Evolutionary conservation across 2,113 vertebrate species (phyloP).

Genomic region (Chaenogobius annularis): DNA sequence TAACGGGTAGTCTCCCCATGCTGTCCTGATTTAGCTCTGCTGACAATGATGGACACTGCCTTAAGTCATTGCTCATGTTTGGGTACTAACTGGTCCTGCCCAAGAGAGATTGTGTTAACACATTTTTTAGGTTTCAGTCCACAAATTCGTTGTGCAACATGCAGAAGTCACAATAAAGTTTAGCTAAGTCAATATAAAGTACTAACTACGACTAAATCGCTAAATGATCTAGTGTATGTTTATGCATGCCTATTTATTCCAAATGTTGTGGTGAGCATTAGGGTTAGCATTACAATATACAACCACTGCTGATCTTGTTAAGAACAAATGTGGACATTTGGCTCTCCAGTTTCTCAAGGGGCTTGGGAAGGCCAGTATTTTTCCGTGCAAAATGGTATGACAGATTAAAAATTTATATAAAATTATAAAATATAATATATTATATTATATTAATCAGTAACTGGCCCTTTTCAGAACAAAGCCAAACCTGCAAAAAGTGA

Average conservation of each 20-base stretch:
- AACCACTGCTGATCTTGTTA: too few relatives aligned
- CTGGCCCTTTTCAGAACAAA: constrained; percentile 12
- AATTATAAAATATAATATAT: too few relatives aligned
- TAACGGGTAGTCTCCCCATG: not conserved
- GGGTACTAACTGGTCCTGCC: not conserved
- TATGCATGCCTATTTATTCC: not conserved
- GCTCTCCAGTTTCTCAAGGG: not conserved
- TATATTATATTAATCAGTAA: too few relatives aligned
- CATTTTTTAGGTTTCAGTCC: not conserved
- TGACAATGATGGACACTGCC: not conserved
- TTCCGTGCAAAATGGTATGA: too few relatives aligned
- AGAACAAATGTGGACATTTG: not conserved
- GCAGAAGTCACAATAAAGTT: not conserved
- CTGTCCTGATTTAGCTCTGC: not conserved
- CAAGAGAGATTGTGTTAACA: not conserved
- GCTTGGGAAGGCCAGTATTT: not conserved
- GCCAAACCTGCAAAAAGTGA: constrained; percentile 10
- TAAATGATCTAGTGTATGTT: not conserved
- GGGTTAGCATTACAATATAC: too few relatives aligned
- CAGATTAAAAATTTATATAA: too few relatives aligned
- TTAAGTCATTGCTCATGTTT: not conserved
- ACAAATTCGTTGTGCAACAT: not conserved
- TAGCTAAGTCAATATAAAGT: not conserved
- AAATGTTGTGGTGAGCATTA: too few relatives aligned
- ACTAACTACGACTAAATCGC: not conserved